Conservation (phyloP, 2,113 vertebrate species). For the Nothoprocta pentlandii region DNA sequence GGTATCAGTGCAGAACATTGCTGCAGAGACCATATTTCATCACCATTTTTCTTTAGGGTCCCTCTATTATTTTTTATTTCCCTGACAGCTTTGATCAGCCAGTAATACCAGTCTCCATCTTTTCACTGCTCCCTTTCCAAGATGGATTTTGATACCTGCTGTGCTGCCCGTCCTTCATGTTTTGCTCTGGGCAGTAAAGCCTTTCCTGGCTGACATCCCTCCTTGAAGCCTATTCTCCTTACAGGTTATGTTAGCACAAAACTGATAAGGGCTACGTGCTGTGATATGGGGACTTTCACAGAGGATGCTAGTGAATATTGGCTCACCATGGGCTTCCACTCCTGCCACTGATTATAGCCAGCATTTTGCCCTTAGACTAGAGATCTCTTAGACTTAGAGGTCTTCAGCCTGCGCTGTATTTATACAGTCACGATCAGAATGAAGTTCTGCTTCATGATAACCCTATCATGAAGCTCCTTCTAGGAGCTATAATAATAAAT, state of each 20-base stretch:
- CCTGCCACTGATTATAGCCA: background rate
- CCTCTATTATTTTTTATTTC: background rate
- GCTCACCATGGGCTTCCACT: background rate
- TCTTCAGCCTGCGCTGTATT: background rate
- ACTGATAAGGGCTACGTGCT: background rate
- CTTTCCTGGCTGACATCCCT: background rate
- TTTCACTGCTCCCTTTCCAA: background rate
- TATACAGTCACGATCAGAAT: background rate
- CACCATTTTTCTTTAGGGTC: background rate
- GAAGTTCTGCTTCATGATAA: background rate
- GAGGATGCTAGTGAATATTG: fast-evolving
- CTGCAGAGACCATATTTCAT: background rate
- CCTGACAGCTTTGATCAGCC: background rate
- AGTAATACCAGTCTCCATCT: background rate
- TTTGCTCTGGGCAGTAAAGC: background rate
- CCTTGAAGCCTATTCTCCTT: background rate
- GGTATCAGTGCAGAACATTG: background rate
- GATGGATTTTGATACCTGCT: background rate
- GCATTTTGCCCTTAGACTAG: background rate
- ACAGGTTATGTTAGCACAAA: background rate
- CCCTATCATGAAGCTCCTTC: background rate
- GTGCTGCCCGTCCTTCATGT: background rate
- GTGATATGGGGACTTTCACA: no score
- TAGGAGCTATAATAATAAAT: background rate
- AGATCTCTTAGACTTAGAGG: background rate